These are phyloP conservation scores for Otolemur crassicaudatus DNA, from an alignment of 2,797 vertebrate species.

Conservation along the genomic window DNA sequence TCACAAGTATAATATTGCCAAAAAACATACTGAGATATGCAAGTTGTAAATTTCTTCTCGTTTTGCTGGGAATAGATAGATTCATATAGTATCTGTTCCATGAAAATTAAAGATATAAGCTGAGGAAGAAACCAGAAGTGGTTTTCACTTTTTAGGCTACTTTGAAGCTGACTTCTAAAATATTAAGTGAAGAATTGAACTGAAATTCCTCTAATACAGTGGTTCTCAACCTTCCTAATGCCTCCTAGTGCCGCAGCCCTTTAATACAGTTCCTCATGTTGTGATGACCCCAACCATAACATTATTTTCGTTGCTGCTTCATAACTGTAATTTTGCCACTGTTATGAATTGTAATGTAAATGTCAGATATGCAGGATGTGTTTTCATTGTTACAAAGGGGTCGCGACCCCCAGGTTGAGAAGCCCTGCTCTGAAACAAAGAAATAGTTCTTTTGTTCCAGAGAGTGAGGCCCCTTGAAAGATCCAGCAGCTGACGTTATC, in stretches of 20 bases:
- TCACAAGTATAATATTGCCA: slow-evolving; percentile 42
- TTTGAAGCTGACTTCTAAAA: slow-evolving; percentile 77
- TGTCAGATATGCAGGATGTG: too few relatives aligned
- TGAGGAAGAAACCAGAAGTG: slow-evolving; percentile 70
- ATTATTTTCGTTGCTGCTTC: too few relatives aligned
- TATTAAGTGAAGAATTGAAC: slow-evolving; percentile 70
- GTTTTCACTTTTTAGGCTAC: slow-evolving; percentile 80
- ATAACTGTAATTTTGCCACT: too few relatives aligned
- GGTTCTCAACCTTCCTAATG: too few relatives aligned
- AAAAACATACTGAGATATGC: slow-evolving; percentile 56
- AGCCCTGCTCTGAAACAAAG: neutral
- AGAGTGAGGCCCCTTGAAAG: neutral
- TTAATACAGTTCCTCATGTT: too few relatives aligned
- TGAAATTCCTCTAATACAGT: neutral
- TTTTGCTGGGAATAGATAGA: slow-evolving; percentile 63
- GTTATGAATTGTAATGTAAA: too few relatives aligned
- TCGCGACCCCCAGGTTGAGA: too few relatives aligned
- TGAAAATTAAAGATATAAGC: slow-evolving; percentile 69
- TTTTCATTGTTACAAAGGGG: too few relatives aligned
- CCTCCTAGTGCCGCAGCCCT: too few relatives aligned
- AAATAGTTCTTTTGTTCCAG: slow-evolving; percentile 18
- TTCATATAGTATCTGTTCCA: slow-evolving; percentile 71
- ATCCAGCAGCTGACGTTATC: neutral
- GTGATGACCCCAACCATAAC: too few relatives aligned
- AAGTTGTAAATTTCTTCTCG: slow-evolving; percentile 67